These are phyloP conservation scores for Gallirallus australis DNA, from an alignment of 2,797 vertebrate species.

Conservation along the genomic window DNA sequence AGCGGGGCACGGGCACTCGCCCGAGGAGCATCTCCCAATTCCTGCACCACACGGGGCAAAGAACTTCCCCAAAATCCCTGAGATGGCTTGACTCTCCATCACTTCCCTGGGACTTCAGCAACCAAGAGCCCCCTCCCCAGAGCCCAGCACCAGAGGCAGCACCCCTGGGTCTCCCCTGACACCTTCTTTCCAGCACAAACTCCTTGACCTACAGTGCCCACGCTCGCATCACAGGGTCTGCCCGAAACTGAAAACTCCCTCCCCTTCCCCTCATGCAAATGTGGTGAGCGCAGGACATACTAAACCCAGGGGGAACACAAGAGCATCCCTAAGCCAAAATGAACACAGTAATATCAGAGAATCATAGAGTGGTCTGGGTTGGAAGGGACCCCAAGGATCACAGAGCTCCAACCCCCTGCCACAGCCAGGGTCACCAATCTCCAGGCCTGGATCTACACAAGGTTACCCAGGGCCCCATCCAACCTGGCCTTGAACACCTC, in stretches of 20 bases:
- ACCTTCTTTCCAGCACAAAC: not conserved
- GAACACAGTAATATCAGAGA: not conserved
- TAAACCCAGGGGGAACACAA: not conserved
- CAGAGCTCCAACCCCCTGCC: too few species aligned
- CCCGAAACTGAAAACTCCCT: not conserved
- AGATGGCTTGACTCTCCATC: rapidly evolving
- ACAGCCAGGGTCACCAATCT: too few species aligned
- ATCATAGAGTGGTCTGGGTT: too few species aligned
- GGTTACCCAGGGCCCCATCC: too few species aligned
- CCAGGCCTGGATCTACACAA: too few species aligned
- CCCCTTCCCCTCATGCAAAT: rapidly evolving
- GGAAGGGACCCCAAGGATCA: too few species aligned
- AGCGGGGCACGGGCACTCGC: not conserved
- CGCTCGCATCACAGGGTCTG: rapidly evolving
- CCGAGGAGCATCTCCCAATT: not conserved
- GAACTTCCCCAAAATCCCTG: not conserved
- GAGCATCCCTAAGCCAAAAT: not conserved
- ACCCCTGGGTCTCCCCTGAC: not conserved
- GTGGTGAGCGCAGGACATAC: rapidly evolving
- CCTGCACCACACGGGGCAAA: not conserved
- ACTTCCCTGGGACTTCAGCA: rapidly evolving
- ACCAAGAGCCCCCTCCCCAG: not conserved
- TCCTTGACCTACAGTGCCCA: not conserved
- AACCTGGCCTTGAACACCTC: too few species aligned
- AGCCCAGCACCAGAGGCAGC: not conserved